Percentiles rank a stretch among this genome's conserved stretches.
These are phyloP conservation scores for Delphinus delphis DNA, from an alignment of 2,113 vertebrate species.

Conservation along the genomic window DNA sequence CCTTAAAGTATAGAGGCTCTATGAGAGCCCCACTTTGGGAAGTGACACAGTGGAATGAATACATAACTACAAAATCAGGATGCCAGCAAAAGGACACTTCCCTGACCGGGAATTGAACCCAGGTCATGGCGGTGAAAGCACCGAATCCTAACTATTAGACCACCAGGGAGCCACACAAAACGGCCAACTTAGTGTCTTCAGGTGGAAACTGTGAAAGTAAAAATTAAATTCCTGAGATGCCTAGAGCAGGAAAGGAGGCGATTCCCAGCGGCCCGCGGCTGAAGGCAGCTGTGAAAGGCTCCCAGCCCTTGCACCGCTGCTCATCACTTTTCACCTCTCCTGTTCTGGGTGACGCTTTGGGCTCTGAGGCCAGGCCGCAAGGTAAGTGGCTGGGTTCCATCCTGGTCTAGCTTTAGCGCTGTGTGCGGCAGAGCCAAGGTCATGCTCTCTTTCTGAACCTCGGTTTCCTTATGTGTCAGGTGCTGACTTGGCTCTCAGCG, in stretches of 20 bases:
- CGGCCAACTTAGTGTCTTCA: accelerated
- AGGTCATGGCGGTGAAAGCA: not conserved
- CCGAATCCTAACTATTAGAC: not conserved
- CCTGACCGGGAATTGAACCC: not conserved
- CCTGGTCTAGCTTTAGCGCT: not conserved
- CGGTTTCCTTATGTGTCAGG: not conserved
- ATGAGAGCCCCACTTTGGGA: not conserved
- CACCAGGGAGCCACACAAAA: not conserved
- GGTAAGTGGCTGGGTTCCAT: too few species aligned
- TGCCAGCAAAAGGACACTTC: not conserved
- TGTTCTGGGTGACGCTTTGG: not conserved
- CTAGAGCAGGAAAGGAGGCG: not conserved
- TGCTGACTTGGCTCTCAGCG: not conserved
- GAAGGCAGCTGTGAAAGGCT: not conserved
- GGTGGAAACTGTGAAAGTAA: not conserved
- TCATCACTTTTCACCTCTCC: not conserved
- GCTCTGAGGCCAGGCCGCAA: not conserved
- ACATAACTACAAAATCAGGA: not conserved
- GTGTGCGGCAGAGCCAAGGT: not conserved
- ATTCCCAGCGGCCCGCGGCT: not conserved
- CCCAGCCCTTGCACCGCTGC: accelerated
- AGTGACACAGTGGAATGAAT: not conserved
- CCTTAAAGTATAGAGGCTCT: not conserved
- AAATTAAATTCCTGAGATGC: not conserved
- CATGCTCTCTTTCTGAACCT: not conserved